These are phyloP conservation scores for Saccopteryx leptura DNA, from an alignment of 2,113 vertebrate species.

Conservation along the genomic window DNA sequence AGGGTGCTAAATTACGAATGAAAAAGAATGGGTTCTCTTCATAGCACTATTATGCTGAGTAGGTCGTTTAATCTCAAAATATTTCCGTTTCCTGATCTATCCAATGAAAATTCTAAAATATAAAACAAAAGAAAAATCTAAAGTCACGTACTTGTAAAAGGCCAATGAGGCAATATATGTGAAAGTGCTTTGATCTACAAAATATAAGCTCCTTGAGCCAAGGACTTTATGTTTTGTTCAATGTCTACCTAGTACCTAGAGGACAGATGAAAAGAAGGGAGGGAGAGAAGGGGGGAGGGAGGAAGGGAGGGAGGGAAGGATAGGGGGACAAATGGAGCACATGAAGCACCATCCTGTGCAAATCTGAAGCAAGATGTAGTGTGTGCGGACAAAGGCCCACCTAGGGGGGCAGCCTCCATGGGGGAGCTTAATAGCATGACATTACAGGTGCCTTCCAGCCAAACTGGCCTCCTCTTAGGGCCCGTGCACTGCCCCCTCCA, in stretches of 20 bases:
- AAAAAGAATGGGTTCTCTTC: constrained; percentile 17
- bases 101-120: neutral
- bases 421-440: neutral
- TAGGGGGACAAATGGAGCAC: neutral
- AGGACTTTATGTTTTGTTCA: neutral
- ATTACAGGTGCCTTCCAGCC: neutral
- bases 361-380: neutral
- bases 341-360: neutral
- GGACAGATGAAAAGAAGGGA: neutral
- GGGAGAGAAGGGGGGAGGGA: neutral
- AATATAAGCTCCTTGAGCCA: neutral
- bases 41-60: neutral
- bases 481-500: neutral
- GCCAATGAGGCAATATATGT: neutral
- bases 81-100: neutral
- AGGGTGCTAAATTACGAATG: neutral
- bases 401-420: neutral
- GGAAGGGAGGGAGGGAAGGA: neutral
- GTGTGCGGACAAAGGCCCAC: neutral
- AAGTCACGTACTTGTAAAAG: constrained; percentile 33
- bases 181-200: neutral
- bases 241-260: neutral
- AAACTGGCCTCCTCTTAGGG: neutral
- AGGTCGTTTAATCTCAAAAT: constrained; percentile 41
- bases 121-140: neutral